Percentiles rank a stretch among this genome's conserved stretches.
phyloP scores from a whole-genome alignment of 2,888 invertebrate genomes.

The Morpho deidamia region DNA sequence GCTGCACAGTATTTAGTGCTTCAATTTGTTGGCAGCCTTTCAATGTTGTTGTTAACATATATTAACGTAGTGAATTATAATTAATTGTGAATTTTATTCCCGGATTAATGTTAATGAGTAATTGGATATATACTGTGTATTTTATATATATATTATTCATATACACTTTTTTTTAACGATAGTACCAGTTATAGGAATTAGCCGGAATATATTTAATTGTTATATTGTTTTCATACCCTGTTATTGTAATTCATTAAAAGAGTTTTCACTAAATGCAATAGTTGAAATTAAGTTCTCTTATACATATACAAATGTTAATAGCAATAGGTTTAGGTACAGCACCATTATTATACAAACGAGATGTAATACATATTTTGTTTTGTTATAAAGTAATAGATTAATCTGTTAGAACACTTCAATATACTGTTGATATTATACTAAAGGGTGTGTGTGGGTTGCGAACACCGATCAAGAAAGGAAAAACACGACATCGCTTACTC shows the following conservation, averaged over 20 bases:
- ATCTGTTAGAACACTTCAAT: conserved; percentile 62
- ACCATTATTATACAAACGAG: conserved; percentile 54
- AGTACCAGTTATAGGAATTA: conserved; percentile 45
- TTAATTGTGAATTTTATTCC: conserved; percentile 57
- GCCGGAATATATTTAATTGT: conserved; percentile 57
- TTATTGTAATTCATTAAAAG: conserved; percentile 42
- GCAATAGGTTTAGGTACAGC: conserved; percentile 50
- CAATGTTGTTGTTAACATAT: conserved; percentile 65
- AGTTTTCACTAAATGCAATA: conserved; percentile 56
- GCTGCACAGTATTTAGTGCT: conserved; percentile 12
- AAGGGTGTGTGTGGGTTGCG: conserved; percentile 62
- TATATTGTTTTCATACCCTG: conserved; percentile 67
- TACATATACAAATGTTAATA: conserved; percentile 67
- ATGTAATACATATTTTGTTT: conserved; percentile 59
- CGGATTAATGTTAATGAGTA: conserved; percentile 60
- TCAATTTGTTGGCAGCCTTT: conserved; percentile 30
- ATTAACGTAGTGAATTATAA: conserved; percentile 65
- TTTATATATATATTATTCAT: conserved; percentile 58
- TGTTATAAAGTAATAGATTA: conserved; percentile 69
- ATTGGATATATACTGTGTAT: conserved; percentile 50
- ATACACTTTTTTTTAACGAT: conserved; percentile 65
- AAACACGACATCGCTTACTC: conserved; percentile 53
- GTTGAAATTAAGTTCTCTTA: conserved; percentile 59
- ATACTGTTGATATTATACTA: conserved; percentile 43
- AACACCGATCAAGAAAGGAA: conserved; percentile 43